A percentile compares a stretch with the other conserved stretches of the same genome.
Conservation (phyloP, 2,113 vertebrate species). For the Grus americana region DNA sequence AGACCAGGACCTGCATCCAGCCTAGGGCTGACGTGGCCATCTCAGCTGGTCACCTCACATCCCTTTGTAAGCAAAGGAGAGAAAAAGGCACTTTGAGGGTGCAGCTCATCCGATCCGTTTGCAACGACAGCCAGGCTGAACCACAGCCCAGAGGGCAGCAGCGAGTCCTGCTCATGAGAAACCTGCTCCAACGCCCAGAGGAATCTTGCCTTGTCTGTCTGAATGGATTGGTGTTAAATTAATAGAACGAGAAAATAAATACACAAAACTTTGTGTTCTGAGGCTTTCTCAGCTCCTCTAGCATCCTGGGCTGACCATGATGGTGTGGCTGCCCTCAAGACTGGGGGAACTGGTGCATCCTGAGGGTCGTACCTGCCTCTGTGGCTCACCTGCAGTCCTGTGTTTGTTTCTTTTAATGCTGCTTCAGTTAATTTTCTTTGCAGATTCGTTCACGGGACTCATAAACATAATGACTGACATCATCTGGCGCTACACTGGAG, state of each 20-base stretch:
- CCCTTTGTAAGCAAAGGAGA: not conserved
- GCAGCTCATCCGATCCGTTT: accelerated
- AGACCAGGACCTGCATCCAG: not conserved
- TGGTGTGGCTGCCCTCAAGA: too few species aligned
- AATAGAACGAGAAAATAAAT: not conserved
- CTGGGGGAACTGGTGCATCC: not conserved
- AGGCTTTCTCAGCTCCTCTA: not conserved
- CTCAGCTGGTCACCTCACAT: not conserved
- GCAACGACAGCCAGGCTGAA: not conserved
- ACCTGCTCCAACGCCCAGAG: not conserved
- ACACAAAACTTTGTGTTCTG: not conserved
- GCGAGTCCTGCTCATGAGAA: not conserved
- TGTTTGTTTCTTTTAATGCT: not conserved
- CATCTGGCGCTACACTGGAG: slow-evolving; percentile 79
- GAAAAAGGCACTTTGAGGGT: not conserved
- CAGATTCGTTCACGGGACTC: slow-evolving; percentile 77
- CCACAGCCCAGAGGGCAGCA: not conserved
- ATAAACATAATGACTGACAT: slow-evolving; percentile 81
- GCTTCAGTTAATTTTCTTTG: not conserved
- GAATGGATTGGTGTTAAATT: not conserved
- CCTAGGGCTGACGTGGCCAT: not conserved
- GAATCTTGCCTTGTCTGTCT: not conserved
- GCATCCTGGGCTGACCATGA: not conserved
- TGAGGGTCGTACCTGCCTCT: not conserved
- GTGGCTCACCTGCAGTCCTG: not conserved